These are phyloP conservation scores for Elephantulus edwardii DNA, from an alignment of 2,113 vertebrate species.

Conservation along the genomic window DNA sequence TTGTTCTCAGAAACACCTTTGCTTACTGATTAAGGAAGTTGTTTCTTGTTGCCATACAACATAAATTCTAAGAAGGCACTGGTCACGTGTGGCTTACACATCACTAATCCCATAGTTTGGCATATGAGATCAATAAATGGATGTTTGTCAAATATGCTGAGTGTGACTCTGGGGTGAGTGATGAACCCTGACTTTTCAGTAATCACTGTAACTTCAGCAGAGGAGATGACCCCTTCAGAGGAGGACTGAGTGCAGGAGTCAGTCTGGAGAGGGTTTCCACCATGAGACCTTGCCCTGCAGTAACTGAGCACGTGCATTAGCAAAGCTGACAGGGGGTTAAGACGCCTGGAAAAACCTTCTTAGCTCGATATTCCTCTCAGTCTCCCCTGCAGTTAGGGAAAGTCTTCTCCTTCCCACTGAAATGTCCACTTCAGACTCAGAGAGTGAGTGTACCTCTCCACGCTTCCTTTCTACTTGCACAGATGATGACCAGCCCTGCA, in stretches of 20 bases:
- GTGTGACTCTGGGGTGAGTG: neutral
- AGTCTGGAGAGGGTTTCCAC: neutral
- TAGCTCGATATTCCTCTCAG: accelerated
- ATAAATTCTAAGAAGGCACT: neutral
- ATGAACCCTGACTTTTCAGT: neutral
- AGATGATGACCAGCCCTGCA: neutral
- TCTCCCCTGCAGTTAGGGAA: neutral
- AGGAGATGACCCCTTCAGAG: neutral
- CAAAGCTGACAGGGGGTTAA: neutral
- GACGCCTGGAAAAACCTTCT: neutral
- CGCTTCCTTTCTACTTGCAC: neutral
- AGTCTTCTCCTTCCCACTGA: neutral
- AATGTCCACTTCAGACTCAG: neutral
- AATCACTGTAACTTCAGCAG: neutral
- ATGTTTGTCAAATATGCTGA: neutral
- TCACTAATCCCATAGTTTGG: neutral
- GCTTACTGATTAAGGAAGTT: neutral
- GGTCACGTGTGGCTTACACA: neutral
- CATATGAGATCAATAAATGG: neutral
- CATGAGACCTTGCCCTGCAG: accelerated
- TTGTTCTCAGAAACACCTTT: neutral
- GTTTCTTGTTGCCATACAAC: neutral
- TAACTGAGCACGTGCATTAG: neutral
- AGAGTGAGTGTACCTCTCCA: no score
- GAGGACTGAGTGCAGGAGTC: neutral